Percentiles rank a stretch among this genome's conserved stretches.
phyloP scores from a whole-genome alignment of 1,140 invertebrate species.

The Babylonia areolata region DNA sequence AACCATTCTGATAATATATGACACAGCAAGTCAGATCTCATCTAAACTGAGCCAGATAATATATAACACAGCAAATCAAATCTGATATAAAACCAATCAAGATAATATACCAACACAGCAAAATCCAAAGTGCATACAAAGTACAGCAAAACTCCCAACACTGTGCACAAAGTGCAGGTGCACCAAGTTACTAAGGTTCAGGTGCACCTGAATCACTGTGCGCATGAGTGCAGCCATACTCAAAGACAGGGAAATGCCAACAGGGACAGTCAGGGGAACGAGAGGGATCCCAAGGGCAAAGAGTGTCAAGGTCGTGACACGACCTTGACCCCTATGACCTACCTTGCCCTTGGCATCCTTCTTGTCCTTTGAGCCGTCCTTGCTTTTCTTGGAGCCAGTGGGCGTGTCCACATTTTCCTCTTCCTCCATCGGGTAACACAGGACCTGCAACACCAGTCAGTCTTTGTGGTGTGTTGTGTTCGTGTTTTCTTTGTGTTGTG shows the following conservation, averaged over 20 bases:
- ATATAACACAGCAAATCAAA: neutral
- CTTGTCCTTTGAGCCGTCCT: constrained; percentile 52
- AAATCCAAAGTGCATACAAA: too few relatives aligned
- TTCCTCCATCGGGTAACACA: constrained; percentile 55
- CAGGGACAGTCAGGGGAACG: neutral
- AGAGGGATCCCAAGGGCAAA: neutral
- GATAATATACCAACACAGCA: neutral
- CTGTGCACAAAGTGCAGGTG: neutral
- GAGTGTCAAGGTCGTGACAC: neutral
- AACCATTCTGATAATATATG: neutral
- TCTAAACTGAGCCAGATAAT: neutral
- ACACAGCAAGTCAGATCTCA: neutral
- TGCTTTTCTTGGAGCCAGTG: constrained; percentile 47
- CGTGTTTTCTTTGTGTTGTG: too few relatives aligned
- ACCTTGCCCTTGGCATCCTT: constrained; percentile 54
- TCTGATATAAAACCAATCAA: neutral
- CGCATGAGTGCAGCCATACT: neutral
- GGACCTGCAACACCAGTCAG: constrained; percentile 55
- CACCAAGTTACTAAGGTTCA: neutral
- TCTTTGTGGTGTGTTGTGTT: too few relatives aligned
- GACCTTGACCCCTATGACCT: constrained; percentile 8
- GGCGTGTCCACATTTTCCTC: constrained; percentile 42
- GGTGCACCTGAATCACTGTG: neutral
- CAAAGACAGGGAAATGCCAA: neutral
- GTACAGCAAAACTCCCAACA: too few relatives aligned